Conservation (phyloP, 2,888 invertebrate species). For the Parnassius glacialis region DNA sequence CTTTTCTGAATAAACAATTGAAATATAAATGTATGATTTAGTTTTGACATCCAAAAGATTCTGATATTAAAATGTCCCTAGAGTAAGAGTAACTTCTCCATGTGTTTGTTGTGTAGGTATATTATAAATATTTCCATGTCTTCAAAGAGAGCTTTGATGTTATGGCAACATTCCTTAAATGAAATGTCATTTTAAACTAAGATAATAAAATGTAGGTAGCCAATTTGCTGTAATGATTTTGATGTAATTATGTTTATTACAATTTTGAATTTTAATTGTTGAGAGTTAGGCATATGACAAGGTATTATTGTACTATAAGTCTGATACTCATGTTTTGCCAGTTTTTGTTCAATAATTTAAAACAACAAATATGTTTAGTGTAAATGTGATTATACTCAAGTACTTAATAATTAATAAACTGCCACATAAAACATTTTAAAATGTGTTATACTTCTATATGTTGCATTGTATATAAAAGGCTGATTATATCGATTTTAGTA, state of each 20-base stretch:
- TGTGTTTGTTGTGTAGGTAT: slow-evolving; percentile 17
- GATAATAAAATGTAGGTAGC: slow-evolving; percentile 63
- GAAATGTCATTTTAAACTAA: slow-evolving; percentile 36
- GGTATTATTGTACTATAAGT: slow-evolving; percentile 35
- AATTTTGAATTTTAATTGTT: slow-evolving; percentile 34
- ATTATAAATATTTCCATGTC: slow-evolving; percentile 17
- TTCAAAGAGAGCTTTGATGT: slow-evolving; percentile 22
- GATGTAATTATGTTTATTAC: slow-evolving; percentile 51
- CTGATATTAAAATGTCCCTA: slow-evolving; percentile 21
- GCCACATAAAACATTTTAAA: slow-evolving; percentile 47
- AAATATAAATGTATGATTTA: slow-evolving; percentile 13
- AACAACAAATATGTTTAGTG: slow-evolving; percentile 30
- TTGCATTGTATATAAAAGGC: slow-evolving; percentile 63
- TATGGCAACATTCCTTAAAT: slow-evolving; percentile 39
- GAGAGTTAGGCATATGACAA: slow-evolving; percentile 27
- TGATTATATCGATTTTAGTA: slow-evolving; percentile 42
- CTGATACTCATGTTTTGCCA: slow-evolving; percentile 43
- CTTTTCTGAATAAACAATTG: slow-evolving; percentile 18
- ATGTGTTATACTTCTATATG: slow-evolving; percentile 45
- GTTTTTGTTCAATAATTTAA: slow-evolving; percentile 31
- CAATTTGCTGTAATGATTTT: slow-evolving; percentile 60
- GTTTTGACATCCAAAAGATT: slow-evolving; percentile 22
- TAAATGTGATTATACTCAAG: slow-evolving; percentile 60
- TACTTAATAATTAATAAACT: slow-evolving; percentile 59
- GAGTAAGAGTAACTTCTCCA: slow-evolving; percentile 15